A percentile compares a stretch with the other conserved stretches of the same genome.
phyloP scores from a whole-genome alignment of 2,797 vertebrate species.

The Hypotaenidia okinawae region DNA sequence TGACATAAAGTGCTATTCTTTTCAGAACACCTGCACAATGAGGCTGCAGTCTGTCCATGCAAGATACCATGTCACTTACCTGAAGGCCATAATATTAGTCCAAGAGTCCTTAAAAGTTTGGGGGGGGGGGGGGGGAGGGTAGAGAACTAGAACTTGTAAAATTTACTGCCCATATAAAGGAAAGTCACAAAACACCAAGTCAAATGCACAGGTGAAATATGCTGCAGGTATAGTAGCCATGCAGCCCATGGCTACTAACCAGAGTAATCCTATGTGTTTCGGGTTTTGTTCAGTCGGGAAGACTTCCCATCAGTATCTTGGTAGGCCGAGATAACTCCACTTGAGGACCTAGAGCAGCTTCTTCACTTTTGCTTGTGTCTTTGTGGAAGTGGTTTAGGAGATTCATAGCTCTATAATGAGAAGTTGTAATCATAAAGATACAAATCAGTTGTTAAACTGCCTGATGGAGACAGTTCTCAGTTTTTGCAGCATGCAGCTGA shows the following conservation, averaged over 20 bases:
- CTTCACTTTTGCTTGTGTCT: background rate
- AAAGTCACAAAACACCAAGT: background rate
- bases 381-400: background rate
- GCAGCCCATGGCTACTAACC: background rate
- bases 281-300: background rate
- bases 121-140: too few relatives aligned
- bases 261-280: background rate
- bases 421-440: background rate
- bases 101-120: background rate
- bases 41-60: background rate
- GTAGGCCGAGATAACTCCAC: background rate
- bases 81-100: background rate
- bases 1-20: background rate
- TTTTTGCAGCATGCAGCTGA: background rate
- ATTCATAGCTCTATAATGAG: background rate
- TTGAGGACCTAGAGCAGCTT: background rate
- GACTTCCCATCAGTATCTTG: background rate
- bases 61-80: background rate
- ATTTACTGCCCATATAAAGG: background rate
- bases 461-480: background rate
- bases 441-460: background rate
- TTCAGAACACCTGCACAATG: background rate
- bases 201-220: background rate
- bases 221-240: background rate
- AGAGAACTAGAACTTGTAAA: background rate